Conservation (phyloP, 30 jellyfish, hydroid and myxozoan species). For the Cassiopea andromeda region DNA sequence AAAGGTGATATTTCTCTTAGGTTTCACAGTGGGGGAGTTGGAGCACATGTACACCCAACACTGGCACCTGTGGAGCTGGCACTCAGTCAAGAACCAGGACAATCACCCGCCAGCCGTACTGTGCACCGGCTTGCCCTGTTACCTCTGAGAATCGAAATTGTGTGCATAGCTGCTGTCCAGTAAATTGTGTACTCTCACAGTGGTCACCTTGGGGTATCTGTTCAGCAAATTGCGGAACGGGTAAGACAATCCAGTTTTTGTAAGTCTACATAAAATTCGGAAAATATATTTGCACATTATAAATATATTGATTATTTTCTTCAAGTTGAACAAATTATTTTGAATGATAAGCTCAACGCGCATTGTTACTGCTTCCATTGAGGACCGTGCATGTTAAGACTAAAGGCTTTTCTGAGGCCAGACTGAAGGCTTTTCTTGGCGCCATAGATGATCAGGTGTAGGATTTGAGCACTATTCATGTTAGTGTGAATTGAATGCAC, state of each 20-base stretch:
- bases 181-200: conserved; percentile 60
- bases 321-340: too few relatives aligned
- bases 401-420: too few relatives aligned
- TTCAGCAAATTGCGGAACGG: conserved; percentile 85
- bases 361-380: too few relatives aligned
- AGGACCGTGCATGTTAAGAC: too few relatives aligned
- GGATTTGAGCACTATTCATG: too few relatives aligned
- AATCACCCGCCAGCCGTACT: conserved; percentile 68
- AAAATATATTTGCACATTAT: too few relatives aligned
- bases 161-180: conserved; percentile 93
- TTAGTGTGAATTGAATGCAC: too few relatives aligned
- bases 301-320: too few relatives aligned
- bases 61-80: conserved; percentile 86
- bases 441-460: too few relatives aligned
- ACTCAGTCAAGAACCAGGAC: conserved; percentile 67
- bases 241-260: conserved; percentile 13
- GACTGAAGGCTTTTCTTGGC: too few relatives aligned
- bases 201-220: conserved; percentile 90
- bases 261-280: background rate
- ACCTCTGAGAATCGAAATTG: conserved; percentile 62
- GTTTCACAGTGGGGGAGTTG: conserved; percentile 82
- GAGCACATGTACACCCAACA: conserved; percentile 70
- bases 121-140: conserved; percentile 70
- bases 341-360: too few relatives aligned
- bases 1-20: conserved; percentile 11